Conservation (phyloP, 2,113 vertebrate species). For the Pseudonaja textilis region DNA sequence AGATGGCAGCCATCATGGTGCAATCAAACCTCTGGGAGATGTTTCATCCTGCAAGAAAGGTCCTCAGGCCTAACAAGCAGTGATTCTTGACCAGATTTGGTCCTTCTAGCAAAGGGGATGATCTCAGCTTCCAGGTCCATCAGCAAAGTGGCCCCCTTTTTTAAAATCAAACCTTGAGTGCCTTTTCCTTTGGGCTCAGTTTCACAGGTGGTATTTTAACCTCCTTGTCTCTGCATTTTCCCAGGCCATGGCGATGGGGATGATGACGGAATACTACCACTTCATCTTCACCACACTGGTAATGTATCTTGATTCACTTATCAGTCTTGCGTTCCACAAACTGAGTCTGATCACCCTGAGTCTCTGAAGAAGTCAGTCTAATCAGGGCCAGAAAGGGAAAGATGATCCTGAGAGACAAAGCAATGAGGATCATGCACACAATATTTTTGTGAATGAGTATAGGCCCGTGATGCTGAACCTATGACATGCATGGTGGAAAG, state of each 20-base stretch:
- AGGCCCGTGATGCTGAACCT: too few relatives aligned
- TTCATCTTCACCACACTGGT: slow-evolving; percentile 99
- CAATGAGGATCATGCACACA: not conserved
- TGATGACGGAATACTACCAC: slow-evolving; percentile 99
- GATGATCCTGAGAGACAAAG: not conserved
- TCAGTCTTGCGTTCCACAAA: fast-evolving
- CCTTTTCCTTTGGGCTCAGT: not conserved
- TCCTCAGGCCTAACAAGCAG: not conserved
- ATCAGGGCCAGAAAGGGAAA: not conserved
- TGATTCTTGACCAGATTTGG: not conserved
- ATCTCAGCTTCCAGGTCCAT: not conserved
- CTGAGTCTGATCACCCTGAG: not conserved
- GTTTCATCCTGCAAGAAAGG: not conserved
- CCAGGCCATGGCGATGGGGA: slow-evolving; percentile 98
- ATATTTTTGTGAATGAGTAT: not conserved
- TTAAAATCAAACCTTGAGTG: too few relatives aligned
- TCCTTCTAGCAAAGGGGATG: not conserved
- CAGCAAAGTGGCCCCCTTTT: not conserved
- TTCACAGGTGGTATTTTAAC: slow-evolving; percentile 6
- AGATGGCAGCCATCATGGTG: not conserved
- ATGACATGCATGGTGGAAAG: too few relatives aligned
- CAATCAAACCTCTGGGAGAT: not conserved
- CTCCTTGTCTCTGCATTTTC: slow-evolving; percentile 29
- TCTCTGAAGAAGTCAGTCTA: too few relatives aligned
- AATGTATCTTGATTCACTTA: slow-evolving; percentile 68